Percentiles rank a stretch among this genome's conserved stretches.
Evolutionary conservation across 2,113 vertebrate species (phyloP).

Genomic region (Epinephelus fuscoguttatus): DNA sequence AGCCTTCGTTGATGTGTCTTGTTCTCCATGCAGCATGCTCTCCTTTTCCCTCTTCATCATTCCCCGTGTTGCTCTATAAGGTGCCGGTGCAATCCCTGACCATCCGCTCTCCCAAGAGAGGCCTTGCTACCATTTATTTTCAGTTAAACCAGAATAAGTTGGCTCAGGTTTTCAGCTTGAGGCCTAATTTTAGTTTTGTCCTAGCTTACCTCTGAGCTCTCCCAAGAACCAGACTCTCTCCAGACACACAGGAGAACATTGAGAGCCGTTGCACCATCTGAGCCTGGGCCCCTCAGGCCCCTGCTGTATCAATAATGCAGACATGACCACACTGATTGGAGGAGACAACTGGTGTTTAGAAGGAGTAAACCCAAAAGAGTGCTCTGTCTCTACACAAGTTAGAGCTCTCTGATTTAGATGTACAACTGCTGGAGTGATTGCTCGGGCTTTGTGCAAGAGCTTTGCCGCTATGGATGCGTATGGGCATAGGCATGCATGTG

Average conservation of each 20-base stretch:
- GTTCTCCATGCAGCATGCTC: slow-evolving; percentile 24
- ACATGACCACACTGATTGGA: slow-evolving; percentile 90
- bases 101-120: slow-evolving; percentile 80
- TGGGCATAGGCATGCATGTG: background rate
- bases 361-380: slow-evolving; percentile 84
- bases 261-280: slow-evolving; percentile 82
- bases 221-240: slow-evolving; percentile 49
- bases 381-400: slow-evolving; percentile 76
- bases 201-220: slow-evolving; percentile 56
- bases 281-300: slow-evolving; percentile 84
- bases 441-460: slow-evolving; percentile 23
- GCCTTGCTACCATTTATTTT: slow-evolving; percentile 83
- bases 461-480: background rate
- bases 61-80: slow-evolving; percentile 1
- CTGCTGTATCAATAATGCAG: slow-evolving; percentile 91
- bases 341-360: slow-evolving; percentile 92
- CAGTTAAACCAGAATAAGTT: slow-evolving; percentile 79
- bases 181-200: slow-evolving; percentile 62
- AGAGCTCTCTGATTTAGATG: slow-evolving; percentile 89
- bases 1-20: slow-evolving; percentile 75
- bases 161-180: slow-evolving; percentile 53
- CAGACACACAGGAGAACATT: slow-evolving; percentile 85
- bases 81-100: slow-evolving; percentile 78
- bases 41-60: background rate
- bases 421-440: slow-evolving; percentile 81